Base-by-base conservation (phyloP, 2,113 vertebrate species). In the Columba livia region DNA sequence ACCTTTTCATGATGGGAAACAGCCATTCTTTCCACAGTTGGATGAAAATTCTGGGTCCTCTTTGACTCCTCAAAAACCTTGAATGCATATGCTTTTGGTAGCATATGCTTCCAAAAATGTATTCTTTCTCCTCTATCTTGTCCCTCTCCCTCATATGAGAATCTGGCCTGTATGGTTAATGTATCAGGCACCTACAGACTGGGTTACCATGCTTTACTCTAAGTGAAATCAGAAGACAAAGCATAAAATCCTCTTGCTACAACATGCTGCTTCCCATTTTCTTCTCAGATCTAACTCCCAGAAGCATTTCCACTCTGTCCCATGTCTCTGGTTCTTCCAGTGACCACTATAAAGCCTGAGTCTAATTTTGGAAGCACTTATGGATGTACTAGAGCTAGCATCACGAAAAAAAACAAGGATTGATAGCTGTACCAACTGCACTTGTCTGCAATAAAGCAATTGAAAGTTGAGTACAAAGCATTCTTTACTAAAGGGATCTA, bases 1-100 rank as follows among this genome's bases (percentile, higher is more conserved):
- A 96, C 93, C 95, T 96, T 96, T 94, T 87, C 84, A 48, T 97
- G 90, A 97, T 89, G 78, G 89, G 93, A 97, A 97, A 95, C 94
- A 97, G 94, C 34, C 77, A 94, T 60, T 84, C 77, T 54, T 80
- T 93, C 92, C 57, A 81, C 61, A 92, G 73, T 92, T 89, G 65
- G 48, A 44, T 95, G 89, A 56, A 92, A 92, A 94, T 89, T 81
- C 72, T 86, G 90, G 72, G 91, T 93, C 38, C 7, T 95, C 83
- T 95, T 85, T 90, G 69, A 90, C 86, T 97, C 29, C 47, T 90
- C 61, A 84, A 40, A 89, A 64, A 70, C 84, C 5, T 0, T 74
- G 64, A 42, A 86, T 73, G 64, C 65, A 74, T 58, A 66, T 85
- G 50, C 19, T 84, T 93, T 91, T 44, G n/a, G 90, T 54, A 91